Conservation (phyloP, 2,113 vertebrate genomes). For the Kobus ellipsiprymnus region DNA sequence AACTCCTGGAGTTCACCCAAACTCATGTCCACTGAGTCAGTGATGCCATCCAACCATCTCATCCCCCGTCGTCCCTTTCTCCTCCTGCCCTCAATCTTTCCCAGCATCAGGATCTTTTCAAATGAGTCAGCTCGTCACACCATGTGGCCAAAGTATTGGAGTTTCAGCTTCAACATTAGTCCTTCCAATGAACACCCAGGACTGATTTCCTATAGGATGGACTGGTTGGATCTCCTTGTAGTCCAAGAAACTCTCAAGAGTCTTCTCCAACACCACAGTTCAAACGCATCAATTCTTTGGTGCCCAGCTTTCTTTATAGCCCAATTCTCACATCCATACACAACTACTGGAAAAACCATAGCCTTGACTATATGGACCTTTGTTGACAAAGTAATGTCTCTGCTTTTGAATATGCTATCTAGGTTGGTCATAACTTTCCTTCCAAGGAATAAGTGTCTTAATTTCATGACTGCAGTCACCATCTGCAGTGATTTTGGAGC, state of each 20-base stretch:
- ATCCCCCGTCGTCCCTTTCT: accelerated
- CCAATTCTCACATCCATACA: not conserved
- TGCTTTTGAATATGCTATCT: not conserved
- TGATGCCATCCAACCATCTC: not conserved
- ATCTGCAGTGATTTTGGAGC: not conserved
- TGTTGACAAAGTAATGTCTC: not conserved
- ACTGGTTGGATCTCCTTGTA: not conserved
- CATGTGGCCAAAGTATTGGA: not conserved
- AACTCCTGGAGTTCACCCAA: not conserved
- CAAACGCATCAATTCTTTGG: not conserved
- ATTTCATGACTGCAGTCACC: not conserved
- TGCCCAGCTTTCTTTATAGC: not conserved
- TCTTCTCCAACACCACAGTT: not conserved
- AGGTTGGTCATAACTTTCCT: not conserved
- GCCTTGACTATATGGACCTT: not conserved
- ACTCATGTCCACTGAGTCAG: not conserved
- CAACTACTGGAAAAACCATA: not conserved
- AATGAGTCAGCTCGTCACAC: not conserved
- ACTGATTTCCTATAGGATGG: not conserved
- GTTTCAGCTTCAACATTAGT: not conserved
- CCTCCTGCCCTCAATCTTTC: not conserved
- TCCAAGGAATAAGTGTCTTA: not conserved
- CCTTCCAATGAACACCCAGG: not conserved
- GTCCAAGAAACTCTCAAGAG: not conserved
- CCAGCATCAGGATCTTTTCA: not conserved